Evolutionary conservation across 2,888 invertebrate species (phyloP), one percentile per base, ranked within the genome.

Genomic region (Molanna angustata): DNA sequence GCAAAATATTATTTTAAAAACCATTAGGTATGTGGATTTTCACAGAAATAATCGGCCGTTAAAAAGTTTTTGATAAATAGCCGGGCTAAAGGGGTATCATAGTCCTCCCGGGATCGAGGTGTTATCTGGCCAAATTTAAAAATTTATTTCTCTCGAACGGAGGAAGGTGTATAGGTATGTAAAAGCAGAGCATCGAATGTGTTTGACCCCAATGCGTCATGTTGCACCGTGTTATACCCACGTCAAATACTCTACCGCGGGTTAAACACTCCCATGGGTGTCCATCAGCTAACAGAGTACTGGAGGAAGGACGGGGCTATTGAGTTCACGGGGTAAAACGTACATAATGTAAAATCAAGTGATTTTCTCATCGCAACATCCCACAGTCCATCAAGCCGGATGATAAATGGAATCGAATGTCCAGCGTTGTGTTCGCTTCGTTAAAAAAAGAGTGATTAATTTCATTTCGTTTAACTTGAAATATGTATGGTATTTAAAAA

Each of bases 121-220:
- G 19, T 41, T 41, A 41, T 41, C 21, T 14, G 20, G 18, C 9
- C 14, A 11, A 41, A 3, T 41, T 41, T 41, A 21, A 21, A 41
- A 41, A 41, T 20, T 41, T 41, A 20, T 41, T 21, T 14, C 41
- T 20, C 41, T 19, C 21, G 18, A 41, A 41, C 7, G 41, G 9
- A 41, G 4, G 6, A 19, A 13, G 17, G 17, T 18, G n/a, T 17
- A 32, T 17, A 17, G 21, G 27, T 11, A 13, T n/a, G n/a, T n/a
- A n/a, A n/a, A 2, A 20, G 14, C 21, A 41, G 11, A 13, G 14
- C 1, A n/a, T 11, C 16, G 39, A 51, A 51, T 45, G 35, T 19
- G 18, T 41, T 27, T 48, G 52, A 52, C 48, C 48, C 14, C 35
- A 43, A 43, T 52, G 52, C 52, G 52, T 48, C 52, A 52, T 47